Conservation (phyloP, 1,140 invertebrate genomes). For the Trichonephila clavipes region DNA sequence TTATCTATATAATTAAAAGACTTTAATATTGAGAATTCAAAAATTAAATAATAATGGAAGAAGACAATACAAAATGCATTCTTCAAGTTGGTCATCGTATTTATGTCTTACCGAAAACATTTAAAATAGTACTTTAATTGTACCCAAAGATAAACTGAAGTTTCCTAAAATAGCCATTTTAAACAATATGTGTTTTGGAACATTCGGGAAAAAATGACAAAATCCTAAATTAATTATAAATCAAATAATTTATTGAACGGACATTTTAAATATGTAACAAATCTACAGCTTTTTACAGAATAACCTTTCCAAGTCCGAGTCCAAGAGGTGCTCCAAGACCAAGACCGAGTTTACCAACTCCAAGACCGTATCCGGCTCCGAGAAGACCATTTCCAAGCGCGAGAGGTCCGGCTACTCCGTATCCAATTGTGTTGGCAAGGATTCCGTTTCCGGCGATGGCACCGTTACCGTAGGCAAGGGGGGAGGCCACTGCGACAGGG, state of each 20-base stretch:
- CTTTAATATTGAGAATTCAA: too few relatives aligned
- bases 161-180: too few relatives aligned
- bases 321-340: background rate
- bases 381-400: background rate
- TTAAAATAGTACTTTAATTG: too few relatives aligned
- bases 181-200: too few relatives aligned
- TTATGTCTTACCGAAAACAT: too few relatives aligned
- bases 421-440: background rate
- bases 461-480: background rate
- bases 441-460: background rate
- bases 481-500: too few relatives aligned
- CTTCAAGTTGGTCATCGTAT: too few relatives aligned
- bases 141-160: too few relatives aligned
- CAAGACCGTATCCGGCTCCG: background rate
- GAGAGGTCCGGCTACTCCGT: background rate
- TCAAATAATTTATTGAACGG: background rate
- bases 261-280: background rate
- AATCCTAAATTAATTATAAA: background rate
- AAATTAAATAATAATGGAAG: too few relatives aligned
- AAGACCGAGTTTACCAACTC: background rate
- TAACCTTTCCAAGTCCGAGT: slow-evolving; percentile 1
- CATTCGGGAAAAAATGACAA: too few relatives aligned
- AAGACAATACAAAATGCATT: too few relatives aligned
- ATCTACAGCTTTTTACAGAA: background rate
- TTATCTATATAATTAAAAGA: too few relatives aligned